Percentiles rank a stretch among this genome's conserved stretches.
These are phyloP conservation scores for Melanophora roralis DNA, from an alignment of 2,888 invertebrate genomes.

Conservation along the genomic window DNA sequence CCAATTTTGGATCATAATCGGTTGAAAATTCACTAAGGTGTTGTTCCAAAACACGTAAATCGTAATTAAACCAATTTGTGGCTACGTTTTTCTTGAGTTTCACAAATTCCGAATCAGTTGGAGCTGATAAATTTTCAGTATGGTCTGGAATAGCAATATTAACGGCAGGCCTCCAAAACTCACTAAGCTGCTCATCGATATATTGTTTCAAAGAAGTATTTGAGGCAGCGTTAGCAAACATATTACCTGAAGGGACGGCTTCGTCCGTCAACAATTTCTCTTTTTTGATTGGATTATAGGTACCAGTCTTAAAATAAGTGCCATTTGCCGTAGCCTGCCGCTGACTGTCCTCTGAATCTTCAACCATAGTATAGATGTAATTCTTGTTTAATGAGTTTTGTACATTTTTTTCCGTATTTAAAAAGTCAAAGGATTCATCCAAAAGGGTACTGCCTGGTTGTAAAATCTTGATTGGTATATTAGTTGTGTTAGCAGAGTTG, in stretches of 20 bases:
- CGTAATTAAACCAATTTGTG: slow-evolving; percentile 65
- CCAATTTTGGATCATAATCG: slow-evolving; percentile 65
- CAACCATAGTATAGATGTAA: slow-evolving; percentile 74
- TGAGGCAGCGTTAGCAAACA: not conserved
- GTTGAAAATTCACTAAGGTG: slow-evolving; percentile 66
- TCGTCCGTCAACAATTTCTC: slow-evolving; percentile 57
- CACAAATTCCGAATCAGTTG: slow-evolving; percentile 52
- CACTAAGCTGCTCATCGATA: slow-evolving; percentile 61
- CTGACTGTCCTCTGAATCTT: slow-evolving; percentile 75
- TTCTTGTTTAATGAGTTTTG: slow-evolving; percentile 67
- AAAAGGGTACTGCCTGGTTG: slow-evolving; percentile 57
- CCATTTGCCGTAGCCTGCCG: slow-evolving; percentile 72
- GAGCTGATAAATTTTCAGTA: slow-evolving; percentile 2
- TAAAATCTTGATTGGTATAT: slow-evolving; percentile 64
- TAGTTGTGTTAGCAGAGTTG: slow-evolving; percentile 27
- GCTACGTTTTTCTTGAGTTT: slow-evolving; percentile 63
- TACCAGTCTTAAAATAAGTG: slow-evolving; percentile 75
- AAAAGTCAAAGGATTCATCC: slow-evolving; percentile 68
- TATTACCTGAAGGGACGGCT: not conserved
- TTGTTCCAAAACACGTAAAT: slow-evolving; percentile 67
- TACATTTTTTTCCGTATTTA: slow-evolving; percentile 63
- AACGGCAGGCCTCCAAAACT: slow-evolving; percentile 50
- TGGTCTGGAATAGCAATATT: slow-evolving; percentile 7
- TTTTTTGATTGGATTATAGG: slow-evolving; percentile 74
- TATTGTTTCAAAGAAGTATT: slow-evolving; percentile 55